phyloP scores from a whole-genome alignment of 2,113 vertebrate species.

The Callaeas wilsoni region DNA sequence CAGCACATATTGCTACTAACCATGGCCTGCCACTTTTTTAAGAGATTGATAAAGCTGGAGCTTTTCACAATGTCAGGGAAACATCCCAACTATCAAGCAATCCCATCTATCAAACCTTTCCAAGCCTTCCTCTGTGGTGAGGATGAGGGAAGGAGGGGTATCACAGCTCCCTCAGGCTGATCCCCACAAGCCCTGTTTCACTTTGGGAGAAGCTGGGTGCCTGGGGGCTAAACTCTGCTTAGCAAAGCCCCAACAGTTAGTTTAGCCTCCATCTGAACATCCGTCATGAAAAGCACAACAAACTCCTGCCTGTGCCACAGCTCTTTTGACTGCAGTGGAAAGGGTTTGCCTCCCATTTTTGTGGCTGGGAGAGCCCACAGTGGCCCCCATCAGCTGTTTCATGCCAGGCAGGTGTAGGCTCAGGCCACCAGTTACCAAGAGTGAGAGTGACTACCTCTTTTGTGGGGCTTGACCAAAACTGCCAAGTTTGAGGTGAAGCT shows the following conservation, averaged over 20 bases:
- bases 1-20: neutral
- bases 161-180: neutral
- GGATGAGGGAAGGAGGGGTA: neutral
- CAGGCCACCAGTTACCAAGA: neutral
- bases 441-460: rapidly evolving
- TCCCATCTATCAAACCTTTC: neutral
- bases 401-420: neutral
- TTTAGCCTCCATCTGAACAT: neutral
- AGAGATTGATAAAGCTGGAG: neutral
- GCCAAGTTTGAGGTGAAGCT: neutral
- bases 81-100: neutral
- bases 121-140: neutral
- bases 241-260: neutral
- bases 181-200: neutral
- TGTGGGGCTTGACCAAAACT: neutral
- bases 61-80: neutral
- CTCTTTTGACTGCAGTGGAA: neutral
- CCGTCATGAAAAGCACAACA: rapidly evolving
- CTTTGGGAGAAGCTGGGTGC: neutral
- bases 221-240: rapidly evolving
- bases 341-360: neutral
- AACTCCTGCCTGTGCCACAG: neutral
- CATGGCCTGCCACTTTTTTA: neutral
- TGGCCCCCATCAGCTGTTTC: neutral
- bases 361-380: rapidly evolving